Conservation (phyloP, 1,140 invertebrate genomes). For the Agrilus planipennis region DNA sequence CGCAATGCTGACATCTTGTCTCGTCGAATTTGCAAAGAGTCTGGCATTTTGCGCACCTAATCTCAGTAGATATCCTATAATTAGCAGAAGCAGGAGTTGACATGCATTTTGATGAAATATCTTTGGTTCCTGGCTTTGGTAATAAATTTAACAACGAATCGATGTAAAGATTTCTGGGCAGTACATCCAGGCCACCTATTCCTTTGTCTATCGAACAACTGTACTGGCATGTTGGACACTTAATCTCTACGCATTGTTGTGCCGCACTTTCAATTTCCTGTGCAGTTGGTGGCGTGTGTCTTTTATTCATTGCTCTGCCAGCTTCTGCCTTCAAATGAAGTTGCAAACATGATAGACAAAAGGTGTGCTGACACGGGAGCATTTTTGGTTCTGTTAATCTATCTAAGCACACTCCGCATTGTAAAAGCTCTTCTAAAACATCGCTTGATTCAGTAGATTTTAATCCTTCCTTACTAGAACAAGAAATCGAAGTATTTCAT, state of each 20-base stretch:
- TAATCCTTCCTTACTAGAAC: no score
- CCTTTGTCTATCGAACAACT: slow-evolving; percentile 30
- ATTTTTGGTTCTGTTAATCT: slow-evolving; percentile 52
- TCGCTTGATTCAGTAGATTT: no score
- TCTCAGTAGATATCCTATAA: no score
- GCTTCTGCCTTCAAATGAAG: slow-evolving; percentile 31
- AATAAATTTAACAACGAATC: slow-evolving; percentile 40
- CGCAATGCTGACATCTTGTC: slow-evolving; percentile 42
- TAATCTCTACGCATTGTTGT: slow-evolving; percentile 11
- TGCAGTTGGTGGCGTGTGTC: slow-evolving; percentile 5
- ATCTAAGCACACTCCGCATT: slow-evolving; percentile 60
- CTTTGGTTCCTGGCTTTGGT: slow-evolving; percentile 13
- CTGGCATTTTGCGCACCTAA: slow-evolving; percentile 34
- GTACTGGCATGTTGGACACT: slow-evolving; percentile 25
- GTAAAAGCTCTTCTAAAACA: slow-evolving; percentile 48
- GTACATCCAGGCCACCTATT: slow-evolving; percentile 32
- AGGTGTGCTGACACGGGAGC: slow-evolving; percentile 65
- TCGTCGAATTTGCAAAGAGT: slow-evolving; percentile 35
- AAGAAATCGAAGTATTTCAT: no score
- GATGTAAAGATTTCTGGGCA: slow-evolving; percentile 47
- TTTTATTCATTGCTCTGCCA: slow-evolving; percentile 5
- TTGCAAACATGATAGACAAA: slow-evolving; percentile 52
- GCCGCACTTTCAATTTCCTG: slow-evolving; percentile 2
- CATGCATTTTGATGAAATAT: slow-evolving; percentile 9
- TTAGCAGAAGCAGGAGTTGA: slow-evolving; percentile 26